Conservation (phyloP, 2,888 invertebrate species). For the Athrips mouffetella region DNA sequence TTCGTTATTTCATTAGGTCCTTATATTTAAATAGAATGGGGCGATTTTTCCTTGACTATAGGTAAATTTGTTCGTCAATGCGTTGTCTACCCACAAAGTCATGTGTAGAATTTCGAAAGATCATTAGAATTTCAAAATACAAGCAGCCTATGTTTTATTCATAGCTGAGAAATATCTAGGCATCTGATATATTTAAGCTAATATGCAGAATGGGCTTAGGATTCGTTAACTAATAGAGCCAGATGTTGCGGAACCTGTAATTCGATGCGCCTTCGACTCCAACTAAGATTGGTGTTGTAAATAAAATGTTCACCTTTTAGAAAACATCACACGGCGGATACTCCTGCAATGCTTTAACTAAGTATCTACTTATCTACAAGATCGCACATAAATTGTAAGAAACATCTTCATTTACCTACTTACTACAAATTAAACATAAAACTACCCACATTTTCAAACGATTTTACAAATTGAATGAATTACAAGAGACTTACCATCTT, state of each 20-base stretch:
- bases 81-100: no score
- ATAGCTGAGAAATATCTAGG: not conserved
- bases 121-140: no score
- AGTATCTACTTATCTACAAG: not conserved
- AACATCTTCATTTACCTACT: constrained; percentile 2
- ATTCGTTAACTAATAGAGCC: constrained; percentile 30
- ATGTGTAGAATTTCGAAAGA: no score
- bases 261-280: constrained; percentile 35
- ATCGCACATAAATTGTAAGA: not conserved
- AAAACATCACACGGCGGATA: constrained; percentile 28
- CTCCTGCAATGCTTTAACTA: not conserved
- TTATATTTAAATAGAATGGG: no score
- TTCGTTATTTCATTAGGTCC: no score
- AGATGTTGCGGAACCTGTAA: constrained; percentile 40
- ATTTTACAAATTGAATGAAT: no score
- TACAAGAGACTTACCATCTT: no score
- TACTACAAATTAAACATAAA: no score
- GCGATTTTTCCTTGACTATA: no score
- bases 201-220: not conserved
- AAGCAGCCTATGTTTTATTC: no score
- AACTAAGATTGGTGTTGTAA: constrained; percentile 36
- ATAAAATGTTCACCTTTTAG: constrained; percentile 25
- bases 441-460: no score
- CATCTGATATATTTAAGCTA: not conserved
- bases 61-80: no score